Evolutionary conservation across 1,140 invertebrate species (phyloP).

Genomic region (Apis florea): DNA sequence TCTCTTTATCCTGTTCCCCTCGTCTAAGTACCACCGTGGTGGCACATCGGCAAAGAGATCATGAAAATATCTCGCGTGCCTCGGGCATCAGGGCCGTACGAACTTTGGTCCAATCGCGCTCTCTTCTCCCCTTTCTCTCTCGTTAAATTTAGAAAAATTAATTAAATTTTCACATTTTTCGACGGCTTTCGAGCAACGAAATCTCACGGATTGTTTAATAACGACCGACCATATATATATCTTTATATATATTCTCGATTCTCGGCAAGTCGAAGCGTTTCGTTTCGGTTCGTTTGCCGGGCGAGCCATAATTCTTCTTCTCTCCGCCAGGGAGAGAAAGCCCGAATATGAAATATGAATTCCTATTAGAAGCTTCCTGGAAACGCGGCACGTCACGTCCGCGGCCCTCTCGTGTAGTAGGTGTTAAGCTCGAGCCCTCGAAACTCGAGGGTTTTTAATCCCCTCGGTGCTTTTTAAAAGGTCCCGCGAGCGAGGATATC

Average conservation of each 20-base stretch:
- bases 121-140: neutral
- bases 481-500: conserved; percentile 49
- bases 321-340: neutral
- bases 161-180: too few species aligned
- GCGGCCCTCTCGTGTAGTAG: conserved; percentile 13
- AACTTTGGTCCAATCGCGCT: neutral
- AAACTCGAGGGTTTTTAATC: conserved; percentile 35
- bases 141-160: too few species aligned
- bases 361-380: conserved; percentile 39
- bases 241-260: too few species aligned
- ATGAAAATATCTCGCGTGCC: conserved; percentile 31
- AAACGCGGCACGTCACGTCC: conserved; percentile 17
- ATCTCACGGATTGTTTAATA: neutral
- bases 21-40: conserved; percentile 21
- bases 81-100: conserved; percentile 26
- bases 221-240: neutral
- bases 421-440: conserved; percentile 37
- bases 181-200: neutral
- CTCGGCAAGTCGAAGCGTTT: neutral
- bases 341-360: conserved; percentile 37
- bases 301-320: conserved; percentile 12
- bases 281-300: neutral
- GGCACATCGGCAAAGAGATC: conserved; percentile 31
- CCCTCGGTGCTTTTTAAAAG: conserved; percentile 43
- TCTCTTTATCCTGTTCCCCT: neutral